phyloP scores from a whole-genome alignment of 2,797 vertebrate species.

The Sebastolobus alascanus region DNA sequence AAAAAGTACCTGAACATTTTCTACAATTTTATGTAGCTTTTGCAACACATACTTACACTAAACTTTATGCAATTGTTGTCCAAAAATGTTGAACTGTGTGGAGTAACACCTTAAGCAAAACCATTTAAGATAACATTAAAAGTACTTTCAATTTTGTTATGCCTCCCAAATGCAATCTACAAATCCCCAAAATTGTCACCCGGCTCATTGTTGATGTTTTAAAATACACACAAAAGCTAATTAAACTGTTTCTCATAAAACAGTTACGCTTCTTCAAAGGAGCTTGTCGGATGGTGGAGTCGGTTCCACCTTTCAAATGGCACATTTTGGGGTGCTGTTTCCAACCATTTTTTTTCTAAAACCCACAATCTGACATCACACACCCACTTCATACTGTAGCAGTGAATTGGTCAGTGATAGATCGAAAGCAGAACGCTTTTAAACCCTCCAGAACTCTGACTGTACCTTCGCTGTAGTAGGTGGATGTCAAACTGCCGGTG shows the following conservation, averaged over 20 bases:
- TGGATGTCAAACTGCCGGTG: conserved; percentile 40
- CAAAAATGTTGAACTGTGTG: neutral
- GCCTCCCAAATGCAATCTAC: neutral
- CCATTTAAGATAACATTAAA: neutral
- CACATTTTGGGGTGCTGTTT: too few species aligned
- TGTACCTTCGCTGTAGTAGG: conserved; percentile 39
- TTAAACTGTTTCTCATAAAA: neutral
- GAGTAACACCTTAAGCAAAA: neutral
- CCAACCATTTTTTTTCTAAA: too few species aligned
- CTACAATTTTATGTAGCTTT: neutral
- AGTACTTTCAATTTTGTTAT: neutral
- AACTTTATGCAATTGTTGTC: neutral
- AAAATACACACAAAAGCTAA: neutral
- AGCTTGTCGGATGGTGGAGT: too few species aligned
- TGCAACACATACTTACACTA: neutral
- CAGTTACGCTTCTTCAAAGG: too few species aligned
- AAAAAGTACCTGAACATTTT: neutral
- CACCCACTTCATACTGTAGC: too few species aligned
- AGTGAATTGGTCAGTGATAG: too few species aligned
- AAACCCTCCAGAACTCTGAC: conserved; percentile 3
- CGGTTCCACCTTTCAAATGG: too few species aligned
- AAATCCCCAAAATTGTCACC: neutral
- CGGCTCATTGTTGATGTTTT: neutral
- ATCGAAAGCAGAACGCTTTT: neutral
- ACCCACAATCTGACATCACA: too few species aligned